Conservation (phyloP, 2,888 invertebrate species). For the Eristalis intricaria region DNA sequence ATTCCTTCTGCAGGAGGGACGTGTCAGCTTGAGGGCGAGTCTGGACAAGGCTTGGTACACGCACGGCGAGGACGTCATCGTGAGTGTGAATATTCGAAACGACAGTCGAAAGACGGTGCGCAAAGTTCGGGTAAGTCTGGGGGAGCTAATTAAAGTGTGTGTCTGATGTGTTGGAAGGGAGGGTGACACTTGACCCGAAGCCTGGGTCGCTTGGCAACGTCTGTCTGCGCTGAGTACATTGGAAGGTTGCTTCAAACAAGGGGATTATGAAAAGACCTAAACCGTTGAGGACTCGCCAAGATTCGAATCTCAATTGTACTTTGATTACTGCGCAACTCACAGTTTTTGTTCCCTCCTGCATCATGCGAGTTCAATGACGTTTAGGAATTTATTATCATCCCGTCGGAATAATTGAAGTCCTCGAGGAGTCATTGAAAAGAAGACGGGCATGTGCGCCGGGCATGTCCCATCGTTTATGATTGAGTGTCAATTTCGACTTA, state of each 20-base stretch:
- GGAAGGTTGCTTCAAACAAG: not conserved
- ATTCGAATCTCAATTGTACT: not conserved
- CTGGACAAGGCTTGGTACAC: constrained; percentile 91
- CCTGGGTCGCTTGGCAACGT: too few relatives aligned
- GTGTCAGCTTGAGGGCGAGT: constrained; percentile 89
- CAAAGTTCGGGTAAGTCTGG: constrained; percentile 87
- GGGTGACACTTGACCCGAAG: not conserved
- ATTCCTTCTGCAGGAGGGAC: constrained; percentile 92
- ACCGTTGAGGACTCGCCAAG: too few relatives aligned
- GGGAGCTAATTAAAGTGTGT: not conserved
- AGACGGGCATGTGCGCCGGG: not conserved
- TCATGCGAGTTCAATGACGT: not conserved
- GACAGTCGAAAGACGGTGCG: constrained; percentile 92
- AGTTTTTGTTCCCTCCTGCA: too few relatives aligned
- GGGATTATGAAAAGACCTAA: too few relatives aligned
- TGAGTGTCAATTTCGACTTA: not conserved
- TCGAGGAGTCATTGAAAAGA: not conserved
- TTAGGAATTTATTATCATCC: not conserved
- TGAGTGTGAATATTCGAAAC: constrained; percentile 89
- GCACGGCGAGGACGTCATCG: constrained; percentile 90
- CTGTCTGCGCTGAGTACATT: too few relatives aligned
- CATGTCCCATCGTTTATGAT: not conserved
- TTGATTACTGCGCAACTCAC: not conserved
- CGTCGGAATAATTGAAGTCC: too few relatives aligned
- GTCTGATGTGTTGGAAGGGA: not conserved